Evolutionary conservation across 2,888 invertebrate genomes (phyloP).

Genomic region (Neoscelio sp.): DNA sequence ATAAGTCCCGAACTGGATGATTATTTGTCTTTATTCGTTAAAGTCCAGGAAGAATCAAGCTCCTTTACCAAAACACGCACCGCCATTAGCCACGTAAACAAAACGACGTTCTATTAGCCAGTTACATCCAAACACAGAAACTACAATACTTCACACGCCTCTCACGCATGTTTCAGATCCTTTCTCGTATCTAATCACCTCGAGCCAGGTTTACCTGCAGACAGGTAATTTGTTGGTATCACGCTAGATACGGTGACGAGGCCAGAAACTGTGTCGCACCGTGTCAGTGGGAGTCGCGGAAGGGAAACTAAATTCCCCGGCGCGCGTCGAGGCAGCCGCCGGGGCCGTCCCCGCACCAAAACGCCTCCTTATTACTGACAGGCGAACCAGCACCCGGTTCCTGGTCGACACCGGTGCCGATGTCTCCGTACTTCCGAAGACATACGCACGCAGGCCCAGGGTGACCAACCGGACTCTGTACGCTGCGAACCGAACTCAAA

Average conservation of each 20-base stretch:
- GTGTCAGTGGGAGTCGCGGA: background rate
- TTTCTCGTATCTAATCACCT: no score
- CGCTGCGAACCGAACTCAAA: conserved; percentile 76
- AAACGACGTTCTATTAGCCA: no score
- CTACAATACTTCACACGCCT: no score
- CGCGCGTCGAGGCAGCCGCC: conserved; percentile 18
- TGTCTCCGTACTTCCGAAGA: conserved; percentile 4
- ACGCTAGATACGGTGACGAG: background rate
- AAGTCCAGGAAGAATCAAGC: no score
- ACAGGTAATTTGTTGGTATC: background rate
- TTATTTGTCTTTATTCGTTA: no score
- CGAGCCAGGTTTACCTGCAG: no score
- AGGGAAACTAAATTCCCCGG: conserved; percentile 33
- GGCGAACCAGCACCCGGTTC: conserved; percentile 31
- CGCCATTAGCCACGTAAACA: no score
- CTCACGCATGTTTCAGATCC: no score
- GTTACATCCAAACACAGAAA: no score
- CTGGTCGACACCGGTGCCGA: conserved; percentile 44
- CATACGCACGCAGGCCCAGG: background rate
- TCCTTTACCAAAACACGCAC: no score
- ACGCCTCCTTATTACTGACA: conserved; percentile 29
- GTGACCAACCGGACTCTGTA: conserved; percentile 63
- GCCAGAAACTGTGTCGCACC: background rate
- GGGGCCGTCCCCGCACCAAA: background rate
- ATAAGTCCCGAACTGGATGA: no score